Conservation (phyloP, 2,888 invertebrate species). For the Osedax fenrisi region DNA sequence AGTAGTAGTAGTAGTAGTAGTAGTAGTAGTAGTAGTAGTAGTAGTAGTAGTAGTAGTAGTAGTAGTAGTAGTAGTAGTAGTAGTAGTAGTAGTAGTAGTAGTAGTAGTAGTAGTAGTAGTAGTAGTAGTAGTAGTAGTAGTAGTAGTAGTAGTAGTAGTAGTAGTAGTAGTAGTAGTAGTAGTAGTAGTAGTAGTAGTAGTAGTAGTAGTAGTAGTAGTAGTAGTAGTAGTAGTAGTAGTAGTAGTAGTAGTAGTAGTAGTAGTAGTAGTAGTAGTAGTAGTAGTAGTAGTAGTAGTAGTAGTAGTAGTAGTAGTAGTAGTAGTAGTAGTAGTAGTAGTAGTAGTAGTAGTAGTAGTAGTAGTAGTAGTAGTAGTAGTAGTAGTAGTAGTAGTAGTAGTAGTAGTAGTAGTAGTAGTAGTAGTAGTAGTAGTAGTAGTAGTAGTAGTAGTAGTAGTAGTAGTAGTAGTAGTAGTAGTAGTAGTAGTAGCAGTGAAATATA, state of each 20-base stretch:
- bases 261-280: neutral
- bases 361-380: slow-evolving; percentile 4
- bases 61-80: neutral
- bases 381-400: slow-evolving; percentile 1
- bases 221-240: neutral
- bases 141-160: neutral
- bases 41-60: neutral
- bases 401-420: neutral
- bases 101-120: neutral
- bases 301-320: neutral
- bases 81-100: neutral
- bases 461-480: neutral
- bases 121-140: no score
- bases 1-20: neutral
- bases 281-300: no score
- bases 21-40: neutral
- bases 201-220: slow-evolving; percentile 2
- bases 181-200: neutral
- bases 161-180: neutral
- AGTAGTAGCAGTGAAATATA: no score
- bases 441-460: neutral
- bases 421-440: slow-evolving; percentile 5
- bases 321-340: slow-evolving; percentile 7
- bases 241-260: neutral
- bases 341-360: slow-evolving; percentile 7